Evolutionary conservation across 2,797 vertebrate genomes (phyloP), one percentile per base, ranked within the genome.

Genomic region (Hydrolagus colliei): DNA sequence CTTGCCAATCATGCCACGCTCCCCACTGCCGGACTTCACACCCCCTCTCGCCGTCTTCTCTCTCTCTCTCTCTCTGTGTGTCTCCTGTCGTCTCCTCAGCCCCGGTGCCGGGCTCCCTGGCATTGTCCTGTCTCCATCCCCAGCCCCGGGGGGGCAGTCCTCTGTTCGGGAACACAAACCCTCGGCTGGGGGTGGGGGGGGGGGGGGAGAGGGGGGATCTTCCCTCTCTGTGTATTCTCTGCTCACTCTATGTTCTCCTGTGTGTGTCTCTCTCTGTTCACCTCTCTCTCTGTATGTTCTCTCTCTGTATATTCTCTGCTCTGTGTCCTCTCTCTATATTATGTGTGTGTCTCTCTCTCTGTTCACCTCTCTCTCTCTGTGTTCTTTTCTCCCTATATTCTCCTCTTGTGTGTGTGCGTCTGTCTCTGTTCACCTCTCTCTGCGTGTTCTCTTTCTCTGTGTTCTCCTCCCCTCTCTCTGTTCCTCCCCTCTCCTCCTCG

Each of bases 271-370:
- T 87, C 9, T 85, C 86, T 63, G 52, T 86, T 87, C 86, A 61
- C 0, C 72, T 18, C 72, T 73, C 7, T 18, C 72, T 13, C 35
- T n/a, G 35, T 14, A 82, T 72, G n/a, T 84, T 87, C 86, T 86
- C 87, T 73, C 88, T 88, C 88, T 88, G 92, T 93, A 91, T 90
- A 92, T 92, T 89, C 88, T 89, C 85, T 89, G 88, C 27, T 27
- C 27, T 0, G 27, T 27, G 27, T 27, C 27, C 27, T 27, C 27
- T 27, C 27, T 27, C 1, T 27, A 27, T 27, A 27, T 27, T 27
- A 0, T 27, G 27, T 27, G 27, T 27, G 27, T 27, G 27, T 27
- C 0, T 27, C 27, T 27, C 27, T 27, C 27, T 27, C 27, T 27
- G 27, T 27, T 27, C 27, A 27, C 27, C 27, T 27, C 27, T 27